phyloP scores from a whole-genome alignment of 2,888 invertebrate species.

The Altica lythri region DNA sequence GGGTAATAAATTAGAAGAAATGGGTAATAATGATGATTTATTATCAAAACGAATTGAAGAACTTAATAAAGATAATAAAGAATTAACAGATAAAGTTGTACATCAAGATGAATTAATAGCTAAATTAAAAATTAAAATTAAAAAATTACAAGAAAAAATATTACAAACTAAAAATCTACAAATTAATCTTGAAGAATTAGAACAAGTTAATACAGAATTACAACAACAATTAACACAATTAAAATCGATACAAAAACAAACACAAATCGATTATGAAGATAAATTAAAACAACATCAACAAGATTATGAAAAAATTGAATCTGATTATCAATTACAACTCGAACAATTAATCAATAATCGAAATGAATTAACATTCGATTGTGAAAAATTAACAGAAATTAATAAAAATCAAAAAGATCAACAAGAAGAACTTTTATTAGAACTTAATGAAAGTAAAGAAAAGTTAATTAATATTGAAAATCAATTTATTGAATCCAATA shows the following conservation, averaged over 20 bases:
- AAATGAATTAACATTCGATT: constrained; percentile 49
- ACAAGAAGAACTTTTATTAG: constrained; percentile 36
- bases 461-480: constrained; percentile 30
- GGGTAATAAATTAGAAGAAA: constrained; percentile 64
- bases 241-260: constrained; percentile 58
- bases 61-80: constrained; percentile 48
- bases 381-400: constrained; percentile 57
- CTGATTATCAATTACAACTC: constrained; percentile 58
- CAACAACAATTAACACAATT: constrained; percentile 59
- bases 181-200: constrained; percentile 50
- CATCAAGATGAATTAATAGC: constrained; percentile 39
- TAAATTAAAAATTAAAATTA: constrained; percentile 43
- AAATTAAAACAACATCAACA: constrained; percentile 54
- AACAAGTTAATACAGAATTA: constrained; percentile 58
- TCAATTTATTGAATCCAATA: constrained; percentile 24
- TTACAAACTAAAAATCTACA: constrained; percentile 40
- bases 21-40: constrained; percentile 67
- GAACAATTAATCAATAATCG: constrained; percentile 51
- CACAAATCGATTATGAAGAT: constrained; percentile 56
- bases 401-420: constrained; percentile 44
- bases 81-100: constrained; percentile 41
- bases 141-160: constrained; percentile 42
- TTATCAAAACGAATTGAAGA: constrained; percentile 65
- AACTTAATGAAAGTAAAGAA: constrained; percentile 36
- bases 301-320: constrained; percentile 60